These are phyloP conservation scores for Gasterosteus aculeatus DNA, from an alignment of 2,113 vertebrate species.

Conservation along the genomic window DNA sequence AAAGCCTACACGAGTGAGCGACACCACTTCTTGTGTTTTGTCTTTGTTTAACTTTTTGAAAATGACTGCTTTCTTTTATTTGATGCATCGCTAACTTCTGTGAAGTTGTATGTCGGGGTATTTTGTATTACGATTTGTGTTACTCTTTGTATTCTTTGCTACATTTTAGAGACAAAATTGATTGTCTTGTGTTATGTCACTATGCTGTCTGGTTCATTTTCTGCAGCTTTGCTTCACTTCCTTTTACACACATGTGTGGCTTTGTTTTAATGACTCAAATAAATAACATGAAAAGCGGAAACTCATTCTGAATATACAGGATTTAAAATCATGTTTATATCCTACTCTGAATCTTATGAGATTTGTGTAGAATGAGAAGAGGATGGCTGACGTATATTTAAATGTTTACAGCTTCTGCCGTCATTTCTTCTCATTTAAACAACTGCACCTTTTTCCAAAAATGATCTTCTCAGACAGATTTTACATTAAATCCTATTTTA, in stretches of 20 bases:
- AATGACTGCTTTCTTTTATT: conserved; percentile 80
- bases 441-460: conserved; percentile 18
- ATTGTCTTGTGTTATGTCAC: conserved; percentile 59
- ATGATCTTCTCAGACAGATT: conserved; percentile 7
- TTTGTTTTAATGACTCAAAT: conserved; percentile 23
- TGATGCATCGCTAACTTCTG: conserved; percentile 93
- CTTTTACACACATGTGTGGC: conserved; percentile 42
- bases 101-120: conserved; percentile 93
- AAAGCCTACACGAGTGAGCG: conserved; percentile 22
- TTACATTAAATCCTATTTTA: conserved; percentile 23
- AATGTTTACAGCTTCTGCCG: conserved; percentile 24
- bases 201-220: conserved; percentile 28
- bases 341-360: conserved; percentile 38
- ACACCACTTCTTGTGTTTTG: conserved; percentile 37
- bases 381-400: background rate
- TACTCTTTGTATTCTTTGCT: conserved; percentile 49
- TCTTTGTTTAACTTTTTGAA: conserved; percentile 49
- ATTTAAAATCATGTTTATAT: conserved; percentile 43
- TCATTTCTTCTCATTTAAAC: conserved; percentile 13
- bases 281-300: conserved; percentile 6
- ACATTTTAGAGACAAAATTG: conserved; percentile 65
- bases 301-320: background rate
- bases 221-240: conserved; percentile 39
- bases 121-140: conserved; percentile 88
- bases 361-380: conserved; percentile 34